These are phyloP conservation scores for Synergus japonicus DNA, from an alignment of 2,888 invertebrate species.

Conservation along the genomic window DNA sequence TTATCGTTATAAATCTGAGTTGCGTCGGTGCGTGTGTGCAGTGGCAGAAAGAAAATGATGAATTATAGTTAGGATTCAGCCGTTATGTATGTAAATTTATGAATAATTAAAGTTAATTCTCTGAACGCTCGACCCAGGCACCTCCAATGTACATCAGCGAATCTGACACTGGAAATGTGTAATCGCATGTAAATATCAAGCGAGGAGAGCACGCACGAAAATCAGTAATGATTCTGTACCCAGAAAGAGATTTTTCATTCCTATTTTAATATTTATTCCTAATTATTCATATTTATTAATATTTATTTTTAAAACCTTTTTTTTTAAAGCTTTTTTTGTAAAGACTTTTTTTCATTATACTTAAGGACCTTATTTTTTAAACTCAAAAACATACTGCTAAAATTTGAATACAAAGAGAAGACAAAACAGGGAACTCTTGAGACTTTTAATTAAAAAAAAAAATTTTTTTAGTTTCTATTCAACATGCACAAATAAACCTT, in stretches of 20 bases:
- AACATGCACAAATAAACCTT: constrained; percentile 14
- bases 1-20: constrained; percentile 71
- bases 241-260: constrained; percentile 15
- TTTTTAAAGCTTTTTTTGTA: no score
- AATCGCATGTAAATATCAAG: constrained; percentile 35
- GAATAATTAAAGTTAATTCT: constrained; percentile 56
- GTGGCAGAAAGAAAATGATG: constrained; percentile 65
- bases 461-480: background rate
- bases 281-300: background rate
- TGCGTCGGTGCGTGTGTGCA: constrained; percentile 73
- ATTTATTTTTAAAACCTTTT: background rate
- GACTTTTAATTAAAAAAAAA: background rate
- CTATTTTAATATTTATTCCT: background rate
- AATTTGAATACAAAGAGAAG: background rate
- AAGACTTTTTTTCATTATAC: no score
- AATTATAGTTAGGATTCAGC: constrained; percentile 61
- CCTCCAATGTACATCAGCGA: constrained; percentile 45
- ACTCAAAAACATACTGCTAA: no score
- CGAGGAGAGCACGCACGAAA: constrained; percentile 29
- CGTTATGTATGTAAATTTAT: constrained; percentile 66
- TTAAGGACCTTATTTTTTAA: no score
- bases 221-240: background rate
- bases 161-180: constrained; percentile 25
- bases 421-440: background rate
- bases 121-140: constrained; percentile 61